Base-by-base conservation (phyloP, 1,140 invertebrate genomes). In the Apis dorsata region DNA sequence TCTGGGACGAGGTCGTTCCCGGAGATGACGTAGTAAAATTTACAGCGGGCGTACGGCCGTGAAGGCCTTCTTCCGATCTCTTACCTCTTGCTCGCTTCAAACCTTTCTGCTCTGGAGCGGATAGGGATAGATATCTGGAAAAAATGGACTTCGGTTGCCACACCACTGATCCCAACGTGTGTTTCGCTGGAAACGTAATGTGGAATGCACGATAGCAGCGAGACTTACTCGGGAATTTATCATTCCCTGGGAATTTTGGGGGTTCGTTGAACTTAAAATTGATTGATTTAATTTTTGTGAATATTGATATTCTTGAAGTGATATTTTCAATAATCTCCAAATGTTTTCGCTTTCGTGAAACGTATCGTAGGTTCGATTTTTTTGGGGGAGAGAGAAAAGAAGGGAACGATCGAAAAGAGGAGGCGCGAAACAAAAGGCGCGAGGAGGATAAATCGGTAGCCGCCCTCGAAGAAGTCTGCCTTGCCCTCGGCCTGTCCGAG, bases 1-100 rank as follows among this genome's bases (percentile, higher is more conserved):
- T 90, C 63, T 90, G 84, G 87, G 89, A 90, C 89, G 89, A 90
- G 89, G 89, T 90, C 89, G 89, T 90, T 90, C 81, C 84, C 66
- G 84, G 79, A 86, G 88, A 88, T 90, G 89, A 89, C 79, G 88
- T 83, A 84, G 84, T 88, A 86, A 90, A 89, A 90, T 88, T 88
- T 90, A 84, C 74, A 76, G 68, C 76, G 72, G 79, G 76, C 83
- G 83, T 85, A 79, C 86, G 77, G 65, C 81, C 74, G 81, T 77
- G 80, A 77, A 82, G 74, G 83, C 79, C 73, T 87, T 85, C 79
- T 83, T 83, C 72, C 82, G 72, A 85, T 85, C 86, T 69, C 68
- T 84, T 77, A 78, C 83, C 70, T 3, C 19, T 63, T 24, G 0
- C 57, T 66, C 63, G 57, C 55, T 74, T 49, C 57, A 34, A 7